Percentiles rank a stretch among this genome's conserved stretches.
phyloP scores from a whole-genome alignment of 2,888 invertebrate genomes.

The Drosophila silvestris region DNA sequence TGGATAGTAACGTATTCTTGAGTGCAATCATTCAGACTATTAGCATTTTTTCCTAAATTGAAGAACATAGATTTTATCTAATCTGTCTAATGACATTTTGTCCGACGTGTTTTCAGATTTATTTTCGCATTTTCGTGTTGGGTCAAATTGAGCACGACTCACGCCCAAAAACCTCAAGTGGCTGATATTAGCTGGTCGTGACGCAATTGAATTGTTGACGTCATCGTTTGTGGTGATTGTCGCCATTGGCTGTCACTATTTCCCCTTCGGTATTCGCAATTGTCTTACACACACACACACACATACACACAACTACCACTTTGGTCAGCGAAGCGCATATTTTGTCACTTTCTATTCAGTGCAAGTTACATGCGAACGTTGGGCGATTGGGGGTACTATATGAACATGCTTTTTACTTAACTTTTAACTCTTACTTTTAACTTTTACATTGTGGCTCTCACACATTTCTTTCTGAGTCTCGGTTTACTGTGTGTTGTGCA shows the following conservation, averaged over 20 bases:
- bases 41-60: too few relatives aligned
- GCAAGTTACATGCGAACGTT: constrained; percentile 34
- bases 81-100: neutral
- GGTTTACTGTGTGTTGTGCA: constrained; percentile 20
- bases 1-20: neutral
- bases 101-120: neutral
- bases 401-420: constrained; percentile 32
- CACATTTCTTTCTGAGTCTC: constrained; percentile 22
- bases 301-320: constrained; percentile 10
- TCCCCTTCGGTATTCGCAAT: constrained; percentile 22
- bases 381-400: neutral
- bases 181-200: neutral
- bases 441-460: constrained; percentile 33
- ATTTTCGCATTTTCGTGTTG: neutral
- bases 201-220: constrained; percentile 6
- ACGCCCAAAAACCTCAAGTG: neutral
- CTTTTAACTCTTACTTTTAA: constrained; percentile 44
- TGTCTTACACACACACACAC: constrained; percentile 8
- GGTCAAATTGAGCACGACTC: neutral
- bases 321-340: constrained; percentile 51
- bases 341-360: constrained; percentile 70
- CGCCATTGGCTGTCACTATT: constrained; percentile 9
- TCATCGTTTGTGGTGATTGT: constrained; percentile 23
- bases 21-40: neutral
- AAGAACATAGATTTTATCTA: neutral